Evolutionary conservation across 1,140 invertebrate species (phyloP).

Genomic region (Phymastichus coffea): DNA sequence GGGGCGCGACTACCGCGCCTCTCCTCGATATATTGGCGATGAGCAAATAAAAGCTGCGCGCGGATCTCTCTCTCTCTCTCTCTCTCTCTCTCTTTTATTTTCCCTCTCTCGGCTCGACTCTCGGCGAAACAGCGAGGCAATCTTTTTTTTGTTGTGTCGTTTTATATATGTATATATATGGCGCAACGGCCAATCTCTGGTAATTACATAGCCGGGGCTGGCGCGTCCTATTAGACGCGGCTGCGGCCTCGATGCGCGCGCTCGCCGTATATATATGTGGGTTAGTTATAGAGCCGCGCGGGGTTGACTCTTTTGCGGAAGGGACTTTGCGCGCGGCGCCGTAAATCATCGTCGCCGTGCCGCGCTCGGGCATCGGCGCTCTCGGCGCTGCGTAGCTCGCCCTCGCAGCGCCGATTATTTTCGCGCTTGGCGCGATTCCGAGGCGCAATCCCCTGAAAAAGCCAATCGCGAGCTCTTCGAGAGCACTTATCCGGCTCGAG

Average conservation of each 20-base stretch:
- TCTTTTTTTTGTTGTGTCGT: too few species aligned
- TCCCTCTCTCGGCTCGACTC: background rate
- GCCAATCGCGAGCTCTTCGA: too few species aligned
- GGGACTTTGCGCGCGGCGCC: constrained; percentile 10
- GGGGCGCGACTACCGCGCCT: background rate
- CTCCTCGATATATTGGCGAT: constrained; percentile 9
- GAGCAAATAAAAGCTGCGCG: constrained; percentile 9
- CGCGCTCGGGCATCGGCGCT: background rate
- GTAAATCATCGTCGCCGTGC: constrained; percentile 15
- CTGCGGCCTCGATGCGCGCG: too few species aligned
- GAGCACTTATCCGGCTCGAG: too few species aligned
- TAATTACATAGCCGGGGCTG: constrained; percentile 52
- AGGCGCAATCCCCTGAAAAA: too few species aligned
- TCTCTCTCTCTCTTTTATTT: background rate
- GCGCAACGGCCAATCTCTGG: constrained; percentile 52
- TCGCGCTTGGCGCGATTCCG: too few species aligned
- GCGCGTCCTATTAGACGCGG: constrained; percentile 53
- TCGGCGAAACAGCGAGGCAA: background rate
- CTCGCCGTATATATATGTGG: too few species aligned
- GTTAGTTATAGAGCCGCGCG: too few species aligned
- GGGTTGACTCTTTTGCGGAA: constrained; percentile 4
- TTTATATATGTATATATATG: constrained; percentile 26
- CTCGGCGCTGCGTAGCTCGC: background rate
- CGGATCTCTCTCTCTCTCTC: too few species aligned
- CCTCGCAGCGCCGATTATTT: too few species aligned